Conservation (phyloP, 2,113 vertebrate genomes). For the Pitta sordida region DNA sequence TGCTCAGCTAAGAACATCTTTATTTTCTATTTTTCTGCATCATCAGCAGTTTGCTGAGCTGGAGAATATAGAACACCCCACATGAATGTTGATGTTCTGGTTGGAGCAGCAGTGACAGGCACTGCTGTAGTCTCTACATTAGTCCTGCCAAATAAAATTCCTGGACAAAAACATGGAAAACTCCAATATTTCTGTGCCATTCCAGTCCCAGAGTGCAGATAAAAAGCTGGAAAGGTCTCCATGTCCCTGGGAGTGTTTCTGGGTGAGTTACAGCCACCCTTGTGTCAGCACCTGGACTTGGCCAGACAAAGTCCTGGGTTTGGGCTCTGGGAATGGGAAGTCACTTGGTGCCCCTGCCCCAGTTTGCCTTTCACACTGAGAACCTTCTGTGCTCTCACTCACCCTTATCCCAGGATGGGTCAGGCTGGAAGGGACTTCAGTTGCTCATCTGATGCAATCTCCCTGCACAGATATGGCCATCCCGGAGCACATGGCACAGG, state of each 20-base stretch:
- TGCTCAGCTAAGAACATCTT: not conserved
- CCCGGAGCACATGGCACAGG: not conserved
- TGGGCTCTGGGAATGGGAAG: not conserved
- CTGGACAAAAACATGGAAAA: not conserved
- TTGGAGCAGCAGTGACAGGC: not conserved
- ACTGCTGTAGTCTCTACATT: not conserved
- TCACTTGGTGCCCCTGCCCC: not conserved
- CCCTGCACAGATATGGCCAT: not conserved
- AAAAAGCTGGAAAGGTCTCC: not conserved
- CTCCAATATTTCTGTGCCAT: not conserved
- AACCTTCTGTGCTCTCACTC: fast-evolving
- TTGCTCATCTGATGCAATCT: too few species aligned
- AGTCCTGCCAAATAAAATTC: not conserved
- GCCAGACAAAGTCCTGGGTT: not conserved
- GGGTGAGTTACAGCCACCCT: not conserved
- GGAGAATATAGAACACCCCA: not conserved
- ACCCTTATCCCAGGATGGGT: not conserved
- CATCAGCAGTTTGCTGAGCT: not conserved
- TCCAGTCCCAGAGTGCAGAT: not conserved
- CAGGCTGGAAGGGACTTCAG: too few species aligned
- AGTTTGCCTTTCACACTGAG: not conserved
- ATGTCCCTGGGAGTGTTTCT: not conserved
- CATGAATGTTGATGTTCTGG: not conserved
- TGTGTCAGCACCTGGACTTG: not conserved
- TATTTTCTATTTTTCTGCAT: not conserved